Percentiles rank a stretch among this genome's conserved stretches.
These are phyloP conservation scores for Mesorhabditis sp. DNA, from an alignment of 2,888 invertebrate genomes.

Conservation along the genomic window DNA sequence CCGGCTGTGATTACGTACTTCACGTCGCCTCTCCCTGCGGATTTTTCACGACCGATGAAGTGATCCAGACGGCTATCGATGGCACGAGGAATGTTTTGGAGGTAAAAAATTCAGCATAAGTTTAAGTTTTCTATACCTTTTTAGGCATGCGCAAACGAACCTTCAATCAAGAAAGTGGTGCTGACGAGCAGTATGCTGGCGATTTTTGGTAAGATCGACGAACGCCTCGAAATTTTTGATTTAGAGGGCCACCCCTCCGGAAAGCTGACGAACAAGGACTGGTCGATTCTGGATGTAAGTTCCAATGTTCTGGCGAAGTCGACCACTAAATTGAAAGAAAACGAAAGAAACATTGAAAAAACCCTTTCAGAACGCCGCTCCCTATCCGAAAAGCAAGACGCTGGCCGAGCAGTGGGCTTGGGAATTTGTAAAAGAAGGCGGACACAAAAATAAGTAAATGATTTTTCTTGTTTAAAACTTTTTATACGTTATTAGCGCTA, in stretches of 20 bases:
- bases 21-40: background rate
- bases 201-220: background rate
- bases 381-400: background rate
- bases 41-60: background rate
- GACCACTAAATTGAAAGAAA: background rate
- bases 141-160: background rate
- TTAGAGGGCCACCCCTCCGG: background rate
- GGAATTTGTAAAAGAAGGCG: background rate
- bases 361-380: background rate
- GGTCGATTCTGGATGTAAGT: slow-evolving; percentile 1
- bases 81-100: slow-evolving; percentile 6
- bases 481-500: too few relatives aligned
- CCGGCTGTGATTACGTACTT: slow-evolving; percentile 6
- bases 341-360: background rate
- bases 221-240: background rate
- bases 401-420: background rate
- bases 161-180: background rate
- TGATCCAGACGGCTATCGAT: background rate
- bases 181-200: slow-evolving; percentile 1
- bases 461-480: too few relatives aligned
- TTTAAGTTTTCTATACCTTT: background rate
- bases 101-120: background rate
- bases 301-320: too few relatives aligned
- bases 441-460: background rate
- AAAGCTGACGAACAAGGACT: background rate